Conservation (phyloP, 2,113 vertebrate species). For the Caranx ignobilis region DNA sequence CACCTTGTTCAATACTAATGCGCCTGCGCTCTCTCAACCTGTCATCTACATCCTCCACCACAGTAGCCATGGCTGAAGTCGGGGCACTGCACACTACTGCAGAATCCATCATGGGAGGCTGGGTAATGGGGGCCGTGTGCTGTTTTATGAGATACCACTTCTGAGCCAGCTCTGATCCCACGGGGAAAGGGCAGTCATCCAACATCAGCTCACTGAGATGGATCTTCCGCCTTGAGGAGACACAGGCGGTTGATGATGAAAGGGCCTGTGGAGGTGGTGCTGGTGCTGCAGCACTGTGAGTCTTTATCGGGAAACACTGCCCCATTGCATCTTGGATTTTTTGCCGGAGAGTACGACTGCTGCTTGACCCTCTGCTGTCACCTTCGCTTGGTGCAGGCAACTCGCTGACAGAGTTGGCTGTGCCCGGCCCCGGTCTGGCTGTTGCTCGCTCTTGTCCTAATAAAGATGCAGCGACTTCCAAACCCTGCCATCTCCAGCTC, state of each 20-base stretch:
- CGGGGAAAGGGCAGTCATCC: conserved; percentile 88
- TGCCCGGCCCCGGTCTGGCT: conserved; percentile 46
- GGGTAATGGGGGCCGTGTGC: conserved; percentile 87
- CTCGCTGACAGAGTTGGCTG: conserved; percentile 38
- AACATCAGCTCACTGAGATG: conserved; percentile 89
- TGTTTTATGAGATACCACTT: conserved; percentile 91
- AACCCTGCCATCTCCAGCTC: conserved; percentile 71
- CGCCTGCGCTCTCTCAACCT: conserved; percentile 85
- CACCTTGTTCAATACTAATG: conserved; percentile 89
- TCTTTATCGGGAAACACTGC: conserved; percentile 88
- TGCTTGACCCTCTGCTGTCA: conserved; percentile 73
- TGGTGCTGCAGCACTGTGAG: conserved; percentile 62
- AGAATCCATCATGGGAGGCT: conserved; percentile 78
- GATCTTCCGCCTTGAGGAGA: conserved; percentile 85
- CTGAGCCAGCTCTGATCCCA: conserved; percentile 86
- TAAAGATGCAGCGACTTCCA: conserved; percentile 64
- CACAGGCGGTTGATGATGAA: conserved; percentile 67
- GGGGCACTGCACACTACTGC: conserved; percentile 58
- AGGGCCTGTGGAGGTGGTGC: conserved; percentile 63
- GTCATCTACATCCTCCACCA: conserved; percentile 87
- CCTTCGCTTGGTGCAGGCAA: conserved; percentile 52
- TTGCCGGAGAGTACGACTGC: conserved; percentile 84
- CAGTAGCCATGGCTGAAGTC: conserved; percentile 23
- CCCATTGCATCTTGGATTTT: conserved; percentile 89
- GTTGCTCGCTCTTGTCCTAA: conserved; percentile 57